Evolutionary conservation across 1,140 invertebrate species (phyloP).

Genomic region (Macrotrachela quadricornifera): DNA sequence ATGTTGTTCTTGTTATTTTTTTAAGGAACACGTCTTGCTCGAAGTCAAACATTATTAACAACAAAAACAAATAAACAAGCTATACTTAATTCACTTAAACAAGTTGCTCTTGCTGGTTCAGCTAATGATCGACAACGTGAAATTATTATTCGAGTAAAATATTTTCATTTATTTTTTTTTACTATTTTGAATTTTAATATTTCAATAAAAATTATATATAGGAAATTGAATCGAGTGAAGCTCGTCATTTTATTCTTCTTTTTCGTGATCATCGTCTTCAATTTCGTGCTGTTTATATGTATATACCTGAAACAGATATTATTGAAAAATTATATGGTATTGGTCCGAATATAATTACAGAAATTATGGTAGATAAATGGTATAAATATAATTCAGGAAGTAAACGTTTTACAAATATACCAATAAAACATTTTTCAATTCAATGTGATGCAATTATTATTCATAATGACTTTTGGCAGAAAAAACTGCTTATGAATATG

Average conservation of each 20-base stretch:
- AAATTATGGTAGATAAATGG: constrained; percentile 96
- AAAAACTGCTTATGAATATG: too few species aligned
- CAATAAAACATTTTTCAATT: constrained; percentile 84
- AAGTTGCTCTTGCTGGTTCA: constrained; percentile 5
- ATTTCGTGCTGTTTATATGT: constrained; percentile 87
- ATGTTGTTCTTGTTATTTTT: too few species aligned
- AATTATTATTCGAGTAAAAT: constrained; percentile 1
- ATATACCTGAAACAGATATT: constrained; percentile 71
- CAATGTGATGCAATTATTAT: constrained; percentile 98
- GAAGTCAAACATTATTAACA: too few species aligned
- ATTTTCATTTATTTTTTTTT: neutral
- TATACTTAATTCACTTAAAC: constrained; percentile 5
- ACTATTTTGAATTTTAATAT: neutral
- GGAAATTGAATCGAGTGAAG: constrained; percentile 75
- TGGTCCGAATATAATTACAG: constrained; percentile 77
- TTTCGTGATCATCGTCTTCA: constrained; percentile 92
- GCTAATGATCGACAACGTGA: constrained; percentile 2
- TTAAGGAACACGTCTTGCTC: too few species aligned
- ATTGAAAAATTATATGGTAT: constrained; percentile 78
- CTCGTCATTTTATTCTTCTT: constrained; percentile 89
- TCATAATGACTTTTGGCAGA: constrained; percentile 72
- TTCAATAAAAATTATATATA: constrained; percentile 10
- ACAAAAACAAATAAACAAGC: constrained; percentile 3
- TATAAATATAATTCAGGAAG: constrained; percentile 99
- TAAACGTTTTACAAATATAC: constrained; percentile 87